Conservation (phyloP, 2,113 vertebrate species). For the Podilymbus podiceps region DNA sequence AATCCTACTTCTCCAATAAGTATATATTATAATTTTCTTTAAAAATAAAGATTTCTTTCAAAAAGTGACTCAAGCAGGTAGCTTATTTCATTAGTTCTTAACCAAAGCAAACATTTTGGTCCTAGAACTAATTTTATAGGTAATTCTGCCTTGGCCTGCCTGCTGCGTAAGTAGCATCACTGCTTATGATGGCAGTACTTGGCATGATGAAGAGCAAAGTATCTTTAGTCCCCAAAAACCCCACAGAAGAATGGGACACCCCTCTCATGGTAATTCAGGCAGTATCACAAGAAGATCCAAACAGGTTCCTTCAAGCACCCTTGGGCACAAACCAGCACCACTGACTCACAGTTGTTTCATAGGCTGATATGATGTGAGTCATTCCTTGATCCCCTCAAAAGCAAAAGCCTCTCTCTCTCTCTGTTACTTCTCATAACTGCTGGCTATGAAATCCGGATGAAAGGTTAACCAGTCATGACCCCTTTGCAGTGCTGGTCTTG, state of each 20-base stretch:
- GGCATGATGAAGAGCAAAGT: background rate
- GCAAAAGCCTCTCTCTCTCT: background rate
- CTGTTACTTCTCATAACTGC: background rate
- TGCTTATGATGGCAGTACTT: background rate
- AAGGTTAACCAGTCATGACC: background rate
- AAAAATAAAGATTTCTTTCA: background rate
- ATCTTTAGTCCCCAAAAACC: background rate
- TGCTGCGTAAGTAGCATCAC: background rate
- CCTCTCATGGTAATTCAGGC: background rate
- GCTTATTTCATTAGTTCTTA: background rate
- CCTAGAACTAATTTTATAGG: background rate
- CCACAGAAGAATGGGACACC: fast-evolving
- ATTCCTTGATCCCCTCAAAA: background rate
- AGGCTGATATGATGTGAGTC: background rate
- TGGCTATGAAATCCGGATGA: background rate
- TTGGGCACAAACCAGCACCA: background rate
- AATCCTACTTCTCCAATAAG: background rate
- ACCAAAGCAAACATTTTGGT: background rate
- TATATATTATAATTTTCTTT: background rate
- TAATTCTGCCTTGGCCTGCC: background rate
- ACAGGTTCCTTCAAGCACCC: background rate
- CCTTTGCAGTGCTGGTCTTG: background rate
- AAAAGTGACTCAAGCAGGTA: background rate
- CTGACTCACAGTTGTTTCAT: background rate
- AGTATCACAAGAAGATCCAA: background rate